Conservation (phyloP, 2,113 vertebrate genomes). For the Gavia stellata region DNA sequence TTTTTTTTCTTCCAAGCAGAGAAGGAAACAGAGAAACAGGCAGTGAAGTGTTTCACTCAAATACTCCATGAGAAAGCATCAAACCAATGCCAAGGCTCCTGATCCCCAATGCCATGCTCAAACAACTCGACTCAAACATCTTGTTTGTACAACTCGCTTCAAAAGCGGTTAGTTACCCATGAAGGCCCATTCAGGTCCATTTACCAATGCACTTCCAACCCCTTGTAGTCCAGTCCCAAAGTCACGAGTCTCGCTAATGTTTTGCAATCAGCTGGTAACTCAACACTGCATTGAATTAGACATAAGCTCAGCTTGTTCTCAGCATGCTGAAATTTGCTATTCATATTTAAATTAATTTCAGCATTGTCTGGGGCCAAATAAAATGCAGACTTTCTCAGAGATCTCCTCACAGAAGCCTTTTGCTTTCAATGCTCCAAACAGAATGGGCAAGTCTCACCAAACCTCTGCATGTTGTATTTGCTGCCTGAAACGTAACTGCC, state of each 20-base stretch:
- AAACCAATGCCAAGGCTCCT: neutral
- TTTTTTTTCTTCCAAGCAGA: neutral
- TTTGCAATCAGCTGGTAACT: neutral
- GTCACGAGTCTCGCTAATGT: neutral
- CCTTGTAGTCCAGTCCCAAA: neutral
- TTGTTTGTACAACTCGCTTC: neutral
- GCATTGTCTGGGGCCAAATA: neutral
- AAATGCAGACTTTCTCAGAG: neutral
- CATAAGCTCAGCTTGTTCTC: neutral
- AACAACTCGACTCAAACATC: neutral
- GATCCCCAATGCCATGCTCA: neutral
- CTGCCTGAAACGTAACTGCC: neutral
- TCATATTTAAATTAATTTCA: neutral
- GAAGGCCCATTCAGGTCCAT: neutral
- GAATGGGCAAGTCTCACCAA: neutral
- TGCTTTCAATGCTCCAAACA: neutral
- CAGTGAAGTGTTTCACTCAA: neutral
- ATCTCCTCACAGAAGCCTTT: neutral
- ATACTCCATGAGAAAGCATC: neutral
- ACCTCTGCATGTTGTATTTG: fast-evolving
- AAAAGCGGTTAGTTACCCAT: neutral
- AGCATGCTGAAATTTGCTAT: neutral
- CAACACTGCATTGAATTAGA: neutral
- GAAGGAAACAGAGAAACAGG: neutral
- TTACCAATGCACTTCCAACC: neutral